Percentiles rank a stretch among this genome's conserved stretches.
Evolutionary conservation across 92 coral and sea anemone species (phyloP).

Genomic region (Isaurus tuberculatus): DNA sequence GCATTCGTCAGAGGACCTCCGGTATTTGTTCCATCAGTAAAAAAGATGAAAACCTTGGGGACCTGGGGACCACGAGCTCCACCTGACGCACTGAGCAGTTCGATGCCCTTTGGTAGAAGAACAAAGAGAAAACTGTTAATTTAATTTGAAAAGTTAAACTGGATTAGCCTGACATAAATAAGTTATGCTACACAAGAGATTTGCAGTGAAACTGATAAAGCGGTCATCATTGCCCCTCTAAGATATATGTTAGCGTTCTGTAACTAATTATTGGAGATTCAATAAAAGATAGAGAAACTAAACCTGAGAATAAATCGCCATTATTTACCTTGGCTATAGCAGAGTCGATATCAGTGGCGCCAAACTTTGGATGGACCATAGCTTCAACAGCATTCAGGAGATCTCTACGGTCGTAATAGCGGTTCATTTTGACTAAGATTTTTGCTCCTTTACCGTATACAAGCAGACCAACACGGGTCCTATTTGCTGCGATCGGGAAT

Average conservation of each 20-base stretch:
- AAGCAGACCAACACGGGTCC: conserved; percentile 77
- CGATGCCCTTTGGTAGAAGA: conserved; percentile 15
- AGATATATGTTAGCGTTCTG: too few species aligned
- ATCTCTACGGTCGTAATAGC: conserved; percentile 33
- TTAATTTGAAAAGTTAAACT: background rate
- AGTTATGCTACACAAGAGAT: too few species aligned
- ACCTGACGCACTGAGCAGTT: conserved; percentile 26
- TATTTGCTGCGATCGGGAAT: conserved; percentile 66
- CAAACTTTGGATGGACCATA: conserved; percentile 50
- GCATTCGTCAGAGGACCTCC: conserved; percentile 21
- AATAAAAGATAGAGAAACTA: too few species aligned
- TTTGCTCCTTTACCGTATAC: conserved; percentile 71
- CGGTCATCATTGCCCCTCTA: too few species aligned
- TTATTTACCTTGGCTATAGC: conserved; percentile 17
- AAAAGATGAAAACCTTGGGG: conserved; percentile 73
- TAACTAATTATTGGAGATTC: too few species aligned
- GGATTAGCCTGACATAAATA: too few species aligned
- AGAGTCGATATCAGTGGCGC: background rate
- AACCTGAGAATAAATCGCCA: background rate
- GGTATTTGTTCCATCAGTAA: conserved; percentile 77
- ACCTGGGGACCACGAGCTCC: conserved; percentile 62
- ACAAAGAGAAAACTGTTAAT: background rate
- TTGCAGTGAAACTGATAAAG: too few species aligned
- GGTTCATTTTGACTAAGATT: conserved; percentile 59
- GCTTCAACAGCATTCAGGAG: conserved; percentile 60